Evolutionary conservation across 2,888 invertebrate genomes (phyloP), one percentile per base, ranked within the genome.

Genomic region (Fragum whitleyi): DNA sequence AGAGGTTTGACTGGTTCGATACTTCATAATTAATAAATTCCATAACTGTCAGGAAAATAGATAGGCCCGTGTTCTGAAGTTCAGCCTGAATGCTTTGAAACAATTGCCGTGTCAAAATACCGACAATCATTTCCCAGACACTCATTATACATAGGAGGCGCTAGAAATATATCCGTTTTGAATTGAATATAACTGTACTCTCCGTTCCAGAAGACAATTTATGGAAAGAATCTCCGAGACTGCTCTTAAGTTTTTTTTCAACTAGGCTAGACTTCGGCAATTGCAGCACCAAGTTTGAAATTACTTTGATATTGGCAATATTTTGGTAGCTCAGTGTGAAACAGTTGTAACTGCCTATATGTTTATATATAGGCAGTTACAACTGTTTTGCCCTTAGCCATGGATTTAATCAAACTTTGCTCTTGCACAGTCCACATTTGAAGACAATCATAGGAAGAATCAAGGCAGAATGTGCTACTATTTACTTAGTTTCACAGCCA

Each of bases 11-110:
- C 11, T 42, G 42, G 42, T 23, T 65, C 65, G 23, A 65, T 65
- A 42, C 65, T 42, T 65, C 65, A 65, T 65, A 65, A 65, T 65
- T 65, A 65, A 65, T 65, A 65, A 65, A 65, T 65, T 65, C 65
- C 65, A 65, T 65, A 65, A 65, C 65, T 65, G 65, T 65, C 65
- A 65, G 42, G 36, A 36, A 65, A 65, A 65, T 65, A 23, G 65
- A 65, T 65, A 23, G 65, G 65, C 36, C 26, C 36, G 23, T 42
- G 36, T 19, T 26, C n/a, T 6, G 23, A 21, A 42, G 42, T 42
- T 42, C 21, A 42, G 65, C 42, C 36, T 42, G 65, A 65, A 42
- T 65, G 42, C 23, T 26, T 65, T 65, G 65, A 65, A 65, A 65
- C 42, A 23, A 65, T 65, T 65, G 65, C 42, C 42, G 26, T 65